phyloP scores from a whole-genome alignment of 2,797 vertebrate genomes.

The Scleropages formosus region DNA sequence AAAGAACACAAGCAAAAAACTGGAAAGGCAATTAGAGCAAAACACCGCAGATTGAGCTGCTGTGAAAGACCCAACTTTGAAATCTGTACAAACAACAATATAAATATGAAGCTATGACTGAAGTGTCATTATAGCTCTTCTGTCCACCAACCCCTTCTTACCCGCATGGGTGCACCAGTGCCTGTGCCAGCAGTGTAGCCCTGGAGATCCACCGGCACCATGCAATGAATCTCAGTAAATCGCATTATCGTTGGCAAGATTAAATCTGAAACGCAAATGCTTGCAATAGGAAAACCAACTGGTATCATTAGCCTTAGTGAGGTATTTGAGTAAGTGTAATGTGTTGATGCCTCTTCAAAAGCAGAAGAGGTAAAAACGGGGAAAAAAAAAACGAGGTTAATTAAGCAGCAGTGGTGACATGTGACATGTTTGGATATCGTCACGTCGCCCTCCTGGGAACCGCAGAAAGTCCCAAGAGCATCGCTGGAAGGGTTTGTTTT shows the following conservation, averaged over 20 bases:
- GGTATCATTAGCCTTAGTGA: background rate
- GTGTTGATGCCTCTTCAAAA: background rate
- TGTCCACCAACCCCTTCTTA: background rate
- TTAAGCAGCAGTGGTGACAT: background rate
- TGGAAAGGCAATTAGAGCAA: background rate
- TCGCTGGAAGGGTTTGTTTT: conserved; percentile 33
- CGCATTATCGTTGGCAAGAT: conserved; percentile 8
- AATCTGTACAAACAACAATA: conserved; percentile 10
- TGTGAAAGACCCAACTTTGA: background rate
- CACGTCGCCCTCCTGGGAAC: conserved; percentile 27
- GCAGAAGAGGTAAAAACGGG: background rate
- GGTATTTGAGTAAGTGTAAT: background rate
- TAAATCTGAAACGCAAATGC: background rate
- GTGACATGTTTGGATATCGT: conserved; percentile 30
- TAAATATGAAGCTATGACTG: background rate
- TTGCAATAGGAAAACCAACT: background rate
- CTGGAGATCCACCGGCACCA: background rate
- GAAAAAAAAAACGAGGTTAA: background rate
- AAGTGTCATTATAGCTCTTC: conserved; percentile 3
- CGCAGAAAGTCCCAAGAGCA: conserved; percentile 16
- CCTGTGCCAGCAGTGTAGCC: background rate
- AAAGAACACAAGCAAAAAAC: background rate
- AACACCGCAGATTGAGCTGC: background rate
- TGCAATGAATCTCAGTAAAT: conserved; percentile 23
- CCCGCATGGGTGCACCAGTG: background rate